Evolutionary conservation across 2,797 vertebrate genomes (phyloP).

Genomic region (Ambastaia sidthimunki): DNA sequence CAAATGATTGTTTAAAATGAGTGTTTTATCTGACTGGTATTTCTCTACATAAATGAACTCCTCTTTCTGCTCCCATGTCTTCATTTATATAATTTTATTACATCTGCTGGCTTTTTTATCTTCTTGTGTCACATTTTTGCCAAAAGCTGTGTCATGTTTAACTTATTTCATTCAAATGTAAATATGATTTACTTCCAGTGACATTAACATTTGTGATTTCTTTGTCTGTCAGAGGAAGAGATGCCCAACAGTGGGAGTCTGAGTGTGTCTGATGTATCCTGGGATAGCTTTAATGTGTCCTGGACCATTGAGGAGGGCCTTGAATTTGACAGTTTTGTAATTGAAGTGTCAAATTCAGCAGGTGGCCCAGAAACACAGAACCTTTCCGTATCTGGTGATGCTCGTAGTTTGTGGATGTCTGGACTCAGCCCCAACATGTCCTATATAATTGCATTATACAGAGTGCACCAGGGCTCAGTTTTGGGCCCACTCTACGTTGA

Average conservation of each 20-base stretch:
- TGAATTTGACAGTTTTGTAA: slow-evolving; percentile 88
- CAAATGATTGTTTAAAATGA: not conserved
- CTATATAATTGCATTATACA: slow-evolving; percentile 85
- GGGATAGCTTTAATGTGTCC: slow-evolving; percentile 86
- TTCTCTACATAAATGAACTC: slow-evolving; percentile 13
- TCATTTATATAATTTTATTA: not conserved
- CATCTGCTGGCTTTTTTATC: not conserved
- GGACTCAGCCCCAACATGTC: slow-evolving; percentile 83
- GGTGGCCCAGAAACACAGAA: slow-evolving; percentile 74
- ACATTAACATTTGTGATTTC: slow-evolving; percentile 72
- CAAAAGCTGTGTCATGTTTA: not conserved
- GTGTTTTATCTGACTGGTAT: slow-evolving; percentile 1
- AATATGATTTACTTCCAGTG: slow-evolving; percentile 26
- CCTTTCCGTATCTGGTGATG: slow-evolving; percentile 82
- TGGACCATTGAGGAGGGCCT: slow-evolving; percentile 81
- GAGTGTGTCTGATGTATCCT: slow-evolving; percentile 80
- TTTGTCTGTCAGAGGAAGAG: slow-evolving; percentile 85
- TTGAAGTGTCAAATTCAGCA: slow-evolving; percentile 88
- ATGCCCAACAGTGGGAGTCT: slow-evolving; percentile 81
- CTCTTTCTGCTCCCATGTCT: slow-evolving; percentile 3
- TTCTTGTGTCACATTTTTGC: not conserved
- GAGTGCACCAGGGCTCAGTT: slow-evolving; percentile 80
- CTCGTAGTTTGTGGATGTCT: slow-evolving; percentile 76
- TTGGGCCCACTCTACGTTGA: slow-evolving; percentile 83
- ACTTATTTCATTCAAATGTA: slow-evolving; percentile 27